phyloP scores from a whole-genome alignment of 23 tunicate genomes.

The Corella eumyota region DNA sequence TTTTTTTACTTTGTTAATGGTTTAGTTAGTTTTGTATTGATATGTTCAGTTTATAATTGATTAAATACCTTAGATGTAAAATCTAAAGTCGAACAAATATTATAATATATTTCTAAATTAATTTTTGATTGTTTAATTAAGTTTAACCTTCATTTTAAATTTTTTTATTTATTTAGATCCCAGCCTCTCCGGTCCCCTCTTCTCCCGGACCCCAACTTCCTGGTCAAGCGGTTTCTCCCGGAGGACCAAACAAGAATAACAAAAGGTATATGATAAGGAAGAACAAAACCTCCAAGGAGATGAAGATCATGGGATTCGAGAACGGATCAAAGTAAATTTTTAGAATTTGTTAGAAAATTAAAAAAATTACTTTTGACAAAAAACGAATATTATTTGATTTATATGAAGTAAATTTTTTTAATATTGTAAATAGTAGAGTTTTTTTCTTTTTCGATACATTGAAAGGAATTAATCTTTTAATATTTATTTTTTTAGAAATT shows the following conservation, averaged over 20 bases:
- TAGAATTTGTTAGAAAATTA: neutral
- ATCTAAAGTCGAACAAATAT: too few species aligned
- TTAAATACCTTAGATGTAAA: too few species aligned
- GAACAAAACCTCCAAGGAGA: constrained; percentile 65
- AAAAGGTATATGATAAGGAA: constrained; percentile 7
- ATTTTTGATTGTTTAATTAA: too few species aligned
- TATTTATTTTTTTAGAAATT: constrained; percentile 5
- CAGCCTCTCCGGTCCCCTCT: too few species aligned
- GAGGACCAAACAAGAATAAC: constrained; percentile 7
- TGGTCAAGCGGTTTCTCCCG: constrained; percentile 34
- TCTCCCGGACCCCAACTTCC: constrained; percentile 10
- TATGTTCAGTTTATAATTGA: neutral
- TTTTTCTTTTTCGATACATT: neutral
- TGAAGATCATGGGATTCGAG: constrained; percentile 84
- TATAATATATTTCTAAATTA: too few species aligned
- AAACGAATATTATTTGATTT: too few species aligned
- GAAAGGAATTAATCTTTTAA: neutral
- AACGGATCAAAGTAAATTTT: constrained; percentile 30
- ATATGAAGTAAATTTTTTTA: too few species aligned
- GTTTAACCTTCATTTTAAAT: too few species aligned
- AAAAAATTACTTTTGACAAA: too few species aligned
- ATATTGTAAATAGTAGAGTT: too few species aligned
- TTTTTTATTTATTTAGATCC: too few species aligned
- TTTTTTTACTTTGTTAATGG: neutral
- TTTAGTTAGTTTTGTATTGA: neutral